Conservation (phyloP, 2,888 invertebrate species). For the Autographa gamma region DNA sequence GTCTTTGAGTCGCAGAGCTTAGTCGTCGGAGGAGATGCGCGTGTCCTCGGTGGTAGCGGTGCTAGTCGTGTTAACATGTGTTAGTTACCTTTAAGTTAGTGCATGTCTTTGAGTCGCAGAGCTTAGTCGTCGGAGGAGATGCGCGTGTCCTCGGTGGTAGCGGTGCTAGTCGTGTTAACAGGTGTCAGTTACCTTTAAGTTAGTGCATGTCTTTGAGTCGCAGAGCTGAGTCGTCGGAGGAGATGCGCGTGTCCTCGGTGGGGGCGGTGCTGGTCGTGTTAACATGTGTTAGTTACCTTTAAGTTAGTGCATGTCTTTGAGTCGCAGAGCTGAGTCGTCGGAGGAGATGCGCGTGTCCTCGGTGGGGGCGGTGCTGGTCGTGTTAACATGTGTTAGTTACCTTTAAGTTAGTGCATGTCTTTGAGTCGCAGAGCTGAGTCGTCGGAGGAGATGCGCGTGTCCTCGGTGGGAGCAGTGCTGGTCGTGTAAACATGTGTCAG, state of each 20-base stretch:
- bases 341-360: constrained; percentile 81
- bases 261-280: constrained; percentile 76
- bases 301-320: constrained; percentile 76
- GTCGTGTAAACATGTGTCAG: constrained; percentile 60
- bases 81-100: constrained; percentile 63
- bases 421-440: constrained; percentile 77
- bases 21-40: constrained; percentile 77
- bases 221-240: constrained; percentile 76
- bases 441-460: constrained; percentile 79
- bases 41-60: constrained; percentile 84
- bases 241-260: constrained; percentile 82
- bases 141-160: constrained; percentile 82
- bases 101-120: constrained; percentile 77
- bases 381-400: no score
- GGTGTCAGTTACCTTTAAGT: constrained; percentile 45
- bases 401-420: constrained; percentile 71
- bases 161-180: constrained; percentile 72
- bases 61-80: constrained; percentile 67
- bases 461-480: constrained; percentile 81
- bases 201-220: constrained; percentile 78
- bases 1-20: constrained; percentile 77
- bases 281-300: no score
- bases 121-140: constrained; percentile 78
- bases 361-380: constrained; percentile 77
- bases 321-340: constrained; percentile 76